phyloP scores from a whole-genome alignment of 2,888 invertebrate genomes.

The Acleris emargana region DNA sequence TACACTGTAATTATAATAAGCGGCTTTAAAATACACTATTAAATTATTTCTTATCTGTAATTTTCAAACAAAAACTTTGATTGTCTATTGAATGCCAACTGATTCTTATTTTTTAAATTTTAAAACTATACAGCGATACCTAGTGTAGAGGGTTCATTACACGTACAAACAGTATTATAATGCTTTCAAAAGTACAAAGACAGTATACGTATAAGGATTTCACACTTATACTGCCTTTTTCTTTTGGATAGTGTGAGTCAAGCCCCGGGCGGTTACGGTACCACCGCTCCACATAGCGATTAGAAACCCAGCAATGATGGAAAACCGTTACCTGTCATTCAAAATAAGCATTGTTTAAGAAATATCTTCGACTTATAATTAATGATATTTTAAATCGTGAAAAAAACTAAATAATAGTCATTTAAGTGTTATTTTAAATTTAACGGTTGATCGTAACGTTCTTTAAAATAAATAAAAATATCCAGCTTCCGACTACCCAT shows the following conservation, averaged over 20 bases:
- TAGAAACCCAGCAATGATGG: constrained; percentile 72
- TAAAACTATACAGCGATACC: no score
- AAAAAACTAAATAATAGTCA: not conserved
- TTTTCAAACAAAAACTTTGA: no score
- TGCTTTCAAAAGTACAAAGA: no score
- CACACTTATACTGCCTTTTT: constrained; percentile 29
- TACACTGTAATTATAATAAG: not conserved
- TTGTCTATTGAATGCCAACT: no score
- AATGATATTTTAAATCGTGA: not conserved
- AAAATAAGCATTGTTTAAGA: constrained; percentile 40
- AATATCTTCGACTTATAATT: not conserved
- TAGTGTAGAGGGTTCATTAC: not conserved
- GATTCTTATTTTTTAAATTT: no score
- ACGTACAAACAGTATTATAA: not conserved
- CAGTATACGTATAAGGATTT: constrained; percentile 41
- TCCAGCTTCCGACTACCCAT: constrained; percentile 28
- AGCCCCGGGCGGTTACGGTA: constrained; percentile 70
- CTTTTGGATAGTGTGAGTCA: constrained; percentile 18
- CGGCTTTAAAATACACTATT: not conserved
- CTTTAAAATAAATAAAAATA: constrained; percentile 12
- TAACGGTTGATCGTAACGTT: not conserved
- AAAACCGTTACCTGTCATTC: constrained; percentile 61
- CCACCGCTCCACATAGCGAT: constrained; percentile 66
- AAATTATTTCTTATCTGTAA: no score
- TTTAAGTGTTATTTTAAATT: constrained; percentile 1